Base-by-base conservation (phyloP, 53 echinoderm and acorn worm species). In the Temnopleurus reevesii region DNA sequence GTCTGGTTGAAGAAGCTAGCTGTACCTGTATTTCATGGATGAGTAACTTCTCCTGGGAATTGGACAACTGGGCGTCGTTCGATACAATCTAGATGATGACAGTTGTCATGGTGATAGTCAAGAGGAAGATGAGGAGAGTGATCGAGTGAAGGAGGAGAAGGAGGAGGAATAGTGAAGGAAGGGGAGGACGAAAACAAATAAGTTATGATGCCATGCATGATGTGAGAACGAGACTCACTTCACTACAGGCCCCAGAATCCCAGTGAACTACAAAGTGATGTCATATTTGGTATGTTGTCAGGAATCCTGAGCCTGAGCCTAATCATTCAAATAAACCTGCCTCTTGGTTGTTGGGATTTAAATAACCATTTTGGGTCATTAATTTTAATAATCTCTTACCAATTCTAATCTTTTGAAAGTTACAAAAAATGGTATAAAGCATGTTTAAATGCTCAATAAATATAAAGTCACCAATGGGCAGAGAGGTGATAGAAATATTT, bases 61-160 rank as follows among this genome's bases (percentile, higher is more conserved):
- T 92, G 54, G 97, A 92, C 91, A 95, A 91, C 80, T 91, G 93
- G 92, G 97, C 97, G 93, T 97, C 95, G 86, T 90, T 94, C 83
- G 89, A 85, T 89, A 95, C 88, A 46, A 66, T 87, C 88, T 87
- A 87, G 31, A 21, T 29, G 31, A 35, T 12, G 36, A 31, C 34
- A 24, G 34, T 77, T 30, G 19, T 46, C 24, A 30, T 53, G 81
- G 27, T 83, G 83, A 41, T 31, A 18, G 81, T 21, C 49, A 55
- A 55, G 81, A 82, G 36, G 19, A 23, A 35, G 26, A 36, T 55
- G 36, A 83, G 12, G 28, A 47, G 2, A 34, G 26, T 38, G 36
- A 2, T n/a, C 13, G 34, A 23, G 77, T 21, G 21, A 44, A 41
- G 26, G 27, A 33, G 54, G 56, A 56, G 56, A 34, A 55, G 83